phyloP scores from a whole-genome alignment of 2,113 vertebrate genomes.

The Dicentrarchus labrax region DNA sequence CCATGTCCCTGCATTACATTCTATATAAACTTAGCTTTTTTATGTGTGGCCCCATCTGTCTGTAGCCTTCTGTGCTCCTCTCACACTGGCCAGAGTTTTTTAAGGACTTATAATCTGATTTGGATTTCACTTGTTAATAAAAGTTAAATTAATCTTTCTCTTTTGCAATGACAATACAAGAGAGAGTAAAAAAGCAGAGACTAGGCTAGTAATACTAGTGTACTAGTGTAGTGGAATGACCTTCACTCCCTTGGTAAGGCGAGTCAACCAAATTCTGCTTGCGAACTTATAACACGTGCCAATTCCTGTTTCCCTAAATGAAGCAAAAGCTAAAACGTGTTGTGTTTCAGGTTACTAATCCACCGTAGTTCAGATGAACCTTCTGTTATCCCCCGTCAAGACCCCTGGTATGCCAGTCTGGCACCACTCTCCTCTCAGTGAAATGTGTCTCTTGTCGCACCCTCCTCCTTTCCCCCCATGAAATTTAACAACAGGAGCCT shows the following conservation, averaged over 20 bases:
- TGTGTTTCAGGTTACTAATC: conserved; percentile 62
- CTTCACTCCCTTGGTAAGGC: conserved; percentile 20
- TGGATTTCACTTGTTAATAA: background rate
- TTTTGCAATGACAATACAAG: background rate
- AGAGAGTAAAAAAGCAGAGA: background rate
- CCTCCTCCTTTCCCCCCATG: background rate
- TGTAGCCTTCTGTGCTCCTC: background rate
- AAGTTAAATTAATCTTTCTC: background rate
- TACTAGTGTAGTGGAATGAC: conserved; percentile 13
- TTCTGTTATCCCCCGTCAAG: conserved; percentile 31
- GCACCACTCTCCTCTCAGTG: background rate
- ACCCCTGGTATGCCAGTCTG: background rate
- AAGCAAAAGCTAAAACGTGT: conserved; percentile 52
- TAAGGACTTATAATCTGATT: background rate
- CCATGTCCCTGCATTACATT: background rate
- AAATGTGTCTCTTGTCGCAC: conserved; percentile 29
- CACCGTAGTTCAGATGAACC: conserved; percentile 28
- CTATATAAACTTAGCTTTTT: background rate
- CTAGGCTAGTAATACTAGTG: background rate
- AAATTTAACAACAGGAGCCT: conserved; percentile 39
- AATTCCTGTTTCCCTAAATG: conserved; percentile 52
- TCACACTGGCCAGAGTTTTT: background rate
- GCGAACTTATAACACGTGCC: conserved; percentile 33
- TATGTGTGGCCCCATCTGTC: background rate
- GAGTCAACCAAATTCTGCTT: conserved; percentile 22